Evolutionary conservation across 37 sponge, comb jelly and placozoan genomes (phyloP).

Genomic region (Agelas oroides): DNA sequence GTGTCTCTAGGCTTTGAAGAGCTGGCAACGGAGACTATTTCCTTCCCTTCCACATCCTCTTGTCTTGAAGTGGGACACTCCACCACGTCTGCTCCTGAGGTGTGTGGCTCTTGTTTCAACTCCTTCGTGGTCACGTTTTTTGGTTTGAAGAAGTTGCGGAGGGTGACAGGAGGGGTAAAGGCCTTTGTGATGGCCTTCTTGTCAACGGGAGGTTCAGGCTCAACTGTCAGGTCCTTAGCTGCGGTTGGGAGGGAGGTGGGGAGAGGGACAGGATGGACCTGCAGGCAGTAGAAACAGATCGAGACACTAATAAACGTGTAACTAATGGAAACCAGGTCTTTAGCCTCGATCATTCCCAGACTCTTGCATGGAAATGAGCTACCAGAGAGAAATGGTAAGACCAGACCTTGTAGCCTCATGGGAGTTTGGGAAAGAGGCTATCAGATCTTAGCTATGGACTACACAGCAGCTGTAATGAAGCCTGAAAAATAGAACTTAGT

Average conservation of each 20-base stretch:
- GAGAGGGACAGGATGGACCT: neutral
- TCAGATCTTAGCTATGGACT: no score
- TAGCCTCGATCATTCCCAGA: no score
- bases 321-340: neutral
- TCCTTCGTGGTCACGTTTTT: no score
- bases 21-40: neutral
- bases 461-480: no score
- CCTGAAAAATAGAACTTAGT: no score
- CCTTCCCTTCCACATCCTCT: no score
- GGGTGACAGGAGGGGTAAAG: slow-evolving; percentile 32
- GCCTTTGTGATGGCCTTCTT: slow-evolving; percentile 20
- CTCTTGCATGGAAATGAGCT: neutral
- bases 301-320: neutral
- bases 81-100: no score
- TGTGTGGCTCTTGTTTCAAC: no score
- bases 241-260: neutral
- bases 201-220: slow-evolving; percentile 20
- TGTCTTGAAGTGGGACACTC: neutral
- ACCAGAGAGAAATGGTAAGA: no score
- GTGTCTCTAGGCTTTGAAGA: neutral
- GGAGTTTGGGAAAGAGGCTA: no score
- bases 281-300: neutral
- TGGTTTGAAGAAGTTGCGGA: slow-evolving; percentile 26
- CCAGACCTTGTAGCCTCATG: no score
- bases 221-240: slow-evolving; percentile 9